Conservation (phyloP, 2,113 vertebrate species). For the Scophthalmus maximus region DNA sequence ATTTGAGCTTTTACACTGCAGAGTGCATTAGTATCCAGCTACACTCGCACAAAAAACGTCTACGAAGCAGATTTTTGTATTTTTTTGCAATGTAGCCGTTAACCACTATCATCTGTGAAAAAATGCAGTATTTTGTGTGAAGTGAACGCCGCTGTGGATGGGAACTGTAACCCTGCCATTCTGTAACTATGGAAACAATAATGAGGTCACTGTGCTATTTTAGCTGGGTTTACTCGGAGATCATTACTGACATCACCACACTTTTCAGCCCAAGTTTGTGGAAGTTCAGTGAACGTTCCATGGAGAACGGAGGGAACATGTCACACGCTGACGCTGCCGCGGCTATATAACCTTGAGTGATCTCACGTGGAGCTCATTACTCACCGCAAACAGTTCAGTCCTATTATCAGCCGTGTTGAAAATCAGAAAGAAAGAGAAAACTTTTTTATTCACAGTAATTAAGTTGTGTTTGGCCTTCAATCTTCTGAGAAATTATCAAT, state of each 20-base stretch:
- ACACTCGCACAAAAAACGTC: neutral
- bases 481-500: constrained; percentile 26
- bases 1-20: constrained; percentile 15
- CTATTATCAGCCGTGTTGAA: constrained; percentile 38
- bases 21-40: constrained; percentile 26
- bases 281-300: constrained; percentile 59
- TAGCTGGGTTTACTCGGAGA: constrained; percentile 71
- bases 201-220: constrained; percentile 73
- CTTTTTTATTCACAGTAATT: constrained; percentile 46
- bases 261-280: constrained; percentile 66
- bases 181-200: constrained; percentile 80
- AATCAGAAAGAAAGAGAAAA: constrained; percentile 1
- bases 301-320: constrained; percentile 44
- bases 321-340: constrained; percentile 41
- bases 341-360: constrained; percentile 62
- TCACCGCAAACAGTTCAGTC: constrained; percentile 57
- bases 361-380: constrained; percentile 65
- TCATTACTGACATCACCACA: constrained; percentile 70
- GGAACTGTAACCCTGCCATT: constrained; percentile 69
- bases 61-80: constrained; percentile 29
- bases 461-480: constrained; percentile 63
- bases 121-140: constrained; percentile 58
- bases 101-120: constrained; percentile 46
- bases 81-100: constrained; percentile 26
- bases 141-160: constrained; percentile 59